Evolutionary conservation across 2,888 invertebrate genomes (phyloP), one percentile per base, ranked within the genome.

Genomic region (Stomorhina lunata): DNA sequence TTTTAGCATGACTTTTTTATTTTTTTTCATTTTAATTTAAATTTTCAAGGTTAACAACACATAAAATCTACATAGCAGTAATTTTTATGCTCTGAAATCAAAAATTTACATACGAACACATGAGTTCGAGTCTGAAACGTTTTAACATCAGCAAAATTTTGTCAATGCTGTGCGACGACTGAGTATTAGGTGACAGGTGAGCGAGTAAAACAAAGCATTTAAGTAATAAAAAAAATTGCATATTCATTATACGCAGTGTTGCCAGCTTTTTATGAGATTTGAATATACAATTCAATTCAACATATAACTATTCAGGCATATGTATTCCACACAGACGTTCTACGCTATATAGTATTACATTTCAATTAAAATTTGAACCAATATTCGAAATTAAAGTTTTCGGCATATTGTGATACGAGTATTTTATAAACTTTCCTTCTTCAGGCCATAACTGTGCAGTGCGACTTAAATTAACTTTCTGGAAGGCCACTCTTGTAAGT

Each of bases 11-110:
- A 65, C 59, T 72, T 65, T 29, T 6, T 27, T n/a, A n/a, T n/a
- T n/a, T n/a, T n/a, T n/a, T n/a, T n/a, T n/a, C n/a, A n/a, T 50
- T 71, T 71, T 9, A 27, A 55, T 63, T 27, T 53, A 55, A 55
- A 53, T 48, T 65, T 63, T 80, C 73, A 80, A 80, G 75, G 80
- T 63, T 63, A 80, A 55, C 73, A 63, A 61, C 55, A 37, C 73
- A 72, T 59, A 66, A 59, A 61, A 61, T 27, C 27, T 45, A 68
- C 43, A 20, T 48, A 63, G 17, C 29, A 53, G 37, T 50, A 63
- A 72, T 61, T 65, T n/a, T 40, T 57, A 20, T 59, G 65, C 50
- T 66, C 12, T 50, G 57, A 66, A 27, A 68, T 20, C 12, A 59
- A 65, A 66, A 27, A 68, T 20, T 48, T 43, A 53, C 37, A 37